Evolutionary conservation across 2,113 vertebrate genomes (phyloP), one percentile per base, ranked within the genome.

Genomic region (Phasianus colchicus): DNA sequence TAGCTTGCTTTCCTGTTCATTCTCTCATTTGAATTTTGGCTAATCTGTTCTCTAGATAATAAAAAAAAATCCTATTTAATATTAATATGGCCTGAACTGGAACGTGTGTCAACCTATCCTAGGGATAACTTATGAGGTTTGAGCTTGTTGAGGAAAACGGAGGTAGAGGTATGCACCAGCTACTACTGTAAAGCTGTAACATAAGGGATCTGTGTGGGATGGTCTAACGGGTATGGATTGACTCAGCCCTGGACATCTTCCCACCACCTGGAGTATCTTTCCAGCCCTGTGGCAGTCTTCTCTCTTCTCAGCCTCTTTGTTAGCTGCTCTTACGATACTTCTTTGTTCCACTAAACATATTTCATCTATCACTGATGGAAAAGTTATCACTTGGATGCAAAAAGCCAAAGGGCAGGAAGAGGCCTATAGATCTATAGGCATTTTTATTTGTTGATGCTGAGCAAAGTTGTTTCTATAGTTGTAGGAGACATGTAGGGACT

Each of bases 401-500:
- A 77, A 86, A 60, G 6, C 4, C 40, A 40, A 52, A 75, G 14
- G 4, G 52, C 6, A 55, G 21, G 21, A 78, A 47, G 27, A 73
- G 30, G 13, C 6, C n/a, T 64, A 4, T 22, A 25, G 7, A 3
- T 48, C 9, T 25, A 5, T 11, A 7, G 15, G 22, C 3, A 79
- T 4, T 34, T 40, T 1, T 21, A 63, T 11, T 7, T 45, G 30
- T 1, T 21, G 21, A 13, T 16, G 6, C 18, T 63, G 29, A 69
- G 11, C 20, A 70, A 42, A 42, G 5, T 12, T 73, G 6, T 4
- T 32, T 19, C 36, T 66, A 9, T 18, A 19, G 34, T 5, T 57
- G 19, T 69, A 27, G 1, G 4, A 70, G 4, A 19, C 0, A 0
- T 3, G 5, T 3, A 72, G 15, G 3, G 13, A 1, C 5, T 38